These are phyloP conservation scores for Sebastes melanostomus DNA, from an alignment of 2,797 vertebrate species.

Conservation along the genomic window DNA sequence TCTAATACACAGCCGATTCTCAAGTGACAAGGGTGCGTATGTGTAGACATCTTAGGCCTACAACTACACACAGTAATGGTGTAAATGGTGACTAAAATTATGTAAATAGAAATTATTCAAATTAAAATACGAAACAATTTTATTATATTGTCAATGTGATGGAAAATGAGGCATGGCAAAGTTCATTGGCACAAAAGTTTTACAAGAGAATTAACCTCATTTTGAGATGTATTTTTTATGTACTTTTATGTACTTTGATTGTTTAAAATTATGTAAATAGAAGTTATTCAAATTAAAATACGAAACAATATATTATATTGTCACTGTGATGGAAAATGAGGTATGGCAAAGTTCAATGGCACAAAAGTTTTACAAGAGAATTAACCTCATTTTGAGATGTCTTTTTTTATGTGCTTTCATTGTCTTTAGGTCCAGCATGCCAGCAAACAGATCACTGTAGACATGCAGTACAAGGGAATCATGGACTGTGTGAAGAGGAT, in stretches of 20 bases:
- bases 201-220: too few species aligned
- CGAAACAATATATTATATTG: neutral
- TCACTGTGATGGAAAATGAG: neutral
- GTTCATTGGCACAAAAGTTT: neutral
- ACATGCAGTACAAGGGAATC: constrained; percentile 97
- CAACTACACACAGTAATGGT: constrained; percentile 24
- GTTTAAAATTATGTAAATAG: neutral
- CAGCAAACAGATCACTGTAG: constrained; percentile 95
- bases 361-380: neutral
- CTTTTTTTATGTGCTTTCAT: neutral
- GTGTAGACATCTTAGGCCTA: neutral
- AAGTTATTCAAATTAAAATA: neutral
- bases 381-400: neutral
- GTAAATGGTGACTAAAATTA: neutral
- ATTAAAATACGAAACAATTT: neutral
- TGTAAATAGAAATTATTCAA: neutral
- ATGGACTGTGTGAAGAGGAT: constrained; percentile 95
- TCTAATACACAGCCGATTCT: constrained; percentile 69
- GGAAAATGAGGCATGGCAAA: accelerated
- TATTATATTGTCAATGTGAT: neutral
- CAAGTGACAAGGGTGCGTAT: constrained; percentile 61
- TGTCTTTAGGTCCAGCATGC: constrained; percentile 93
- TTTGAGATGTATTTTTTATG: neutral
- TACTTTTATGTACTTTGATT: too few species aligned
- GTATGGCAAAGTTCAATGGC: neutral